These are phyloP conservation scores for Semnornis frantzii DNA, from an alignment of 2,113 vertebrate genomes.

Conservation along the genomic window DNA sequence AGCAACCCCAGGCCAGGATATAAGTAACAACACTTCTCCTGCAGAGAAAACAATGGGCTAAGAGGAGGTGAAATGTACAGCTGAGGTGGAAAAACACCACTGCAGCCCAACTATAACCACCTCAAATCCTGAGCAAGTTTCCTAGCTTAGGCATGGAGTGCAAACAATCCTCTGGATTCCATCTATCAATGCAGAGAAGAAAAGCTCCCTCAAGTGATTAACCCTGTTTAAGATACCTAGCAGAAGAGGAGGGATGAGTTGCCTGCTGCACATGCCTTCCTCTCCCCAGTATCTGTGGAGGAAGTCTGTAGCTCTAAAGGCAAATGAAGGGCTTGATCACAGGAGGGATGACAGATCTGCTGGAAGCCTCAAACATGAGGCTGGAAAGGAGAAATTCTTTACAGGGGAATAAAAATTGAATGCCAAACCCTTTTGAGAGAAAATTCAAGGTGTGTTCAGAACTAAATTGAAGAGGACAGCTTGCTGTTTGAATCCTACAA, in stretches of 20 bases:
- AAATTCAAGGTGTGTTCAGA: background rate
- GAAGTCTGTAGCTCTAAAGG: too few relatives aligned
- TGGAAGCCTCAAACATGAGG: background rate
- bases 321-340: background rate
- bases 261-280: too few relatives aligned
- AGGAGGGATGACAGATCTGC: background rate
- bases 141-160: background rate
- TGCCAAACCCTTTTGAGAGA: background rate
- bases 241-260: too few relatives aligned
- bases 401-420: background rate
- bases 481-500: background rate
- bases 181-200: background rate
- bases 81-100: background rate
- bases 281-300: too few relatives aligned
- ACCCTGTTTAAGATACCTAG: background rate
- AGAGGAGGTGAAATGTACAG: background rate
- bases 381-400: background rate
- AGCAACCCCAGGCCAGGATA: background rate
- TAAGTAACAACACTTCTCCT: background rate
- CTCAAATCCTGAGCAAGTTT: background rate
- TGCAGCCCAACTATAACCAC: background rate
- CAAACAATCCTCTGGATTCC: background rate
- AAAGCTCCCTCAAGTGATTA: background rate
- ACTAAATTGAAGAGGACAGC: background rate
- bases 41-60: background rate